These are phyloP conservation scores for Hemistola chrysoprasaria DNA, from an alignment of 2,888 invertebrate genomes.

Conservation along the genomic window DNA sequence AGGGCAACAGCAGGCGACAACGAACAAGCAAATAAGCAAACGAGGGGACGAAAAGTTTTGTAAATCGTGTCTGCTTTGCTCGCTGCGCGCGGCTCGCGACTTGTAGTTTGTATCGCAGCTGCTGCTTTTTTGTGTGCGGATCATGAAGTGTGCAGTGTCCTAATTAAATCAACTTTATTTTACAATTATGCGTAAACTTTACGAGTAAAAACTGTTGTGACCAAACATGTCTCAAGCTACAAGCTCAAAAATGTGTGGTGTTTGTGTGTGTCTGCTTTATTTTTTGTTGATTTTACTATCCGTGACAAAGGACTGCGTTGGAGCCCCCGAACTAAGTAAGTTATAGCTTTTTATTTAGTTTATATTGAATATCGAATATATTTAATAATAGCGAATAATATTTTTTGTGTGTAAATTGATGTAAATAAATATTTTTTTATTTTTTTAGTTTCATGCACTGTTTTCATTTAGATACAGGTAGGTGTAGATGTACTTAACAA, in stretches of 20 bases:
- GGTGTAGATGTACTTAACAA: no score
- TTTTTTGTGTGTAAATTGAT: no score
- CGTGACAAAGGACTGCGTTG: conserved; percentile 64
- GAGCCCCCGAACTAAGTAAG: conserved; percentile 66
- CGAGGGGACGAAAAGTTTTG: conserved; percentile 4
- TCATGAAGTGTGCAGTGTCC: conserved; percentile 20
- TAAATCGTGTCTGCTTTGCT: conserved; percentile 13
- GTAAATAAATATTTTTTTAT: no score
- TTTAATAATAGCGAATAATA: no score
- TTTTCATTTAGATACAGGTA: no score
- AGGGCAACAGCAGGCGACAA: not conserved
- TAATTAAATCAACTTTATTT: conserved; percentile 17
- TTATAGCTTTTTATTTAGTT: conserved; percentile 25
- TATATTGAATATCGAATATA: no score
- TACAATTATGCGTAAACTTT: conserved; percentile 23
- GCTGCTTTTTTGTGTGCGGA: conserved; percentile 16
- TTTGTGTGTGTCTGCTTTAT: conserved; percentile 58
- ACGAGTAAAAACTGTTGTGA: conserved; percentile 21
- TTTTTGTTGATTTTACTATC: conserved; percentile 64
- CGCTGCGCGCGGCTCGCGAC: no score
- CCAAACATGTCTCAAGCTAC: conserved; percentile 43
- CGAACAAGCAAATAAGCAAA: conserved; percentile 1
- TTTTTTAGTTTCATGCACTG: no score
- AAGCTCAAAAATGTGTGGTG: conserved; percentile 64
- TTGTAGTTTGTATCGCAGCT: conserved; percentile 2